Evolutionary conservation across 2,113 vertebrate species (phyloP), one percentile per base, ranked within the genome.

Genomic region (Peromyscus maniculatus): DNA sequence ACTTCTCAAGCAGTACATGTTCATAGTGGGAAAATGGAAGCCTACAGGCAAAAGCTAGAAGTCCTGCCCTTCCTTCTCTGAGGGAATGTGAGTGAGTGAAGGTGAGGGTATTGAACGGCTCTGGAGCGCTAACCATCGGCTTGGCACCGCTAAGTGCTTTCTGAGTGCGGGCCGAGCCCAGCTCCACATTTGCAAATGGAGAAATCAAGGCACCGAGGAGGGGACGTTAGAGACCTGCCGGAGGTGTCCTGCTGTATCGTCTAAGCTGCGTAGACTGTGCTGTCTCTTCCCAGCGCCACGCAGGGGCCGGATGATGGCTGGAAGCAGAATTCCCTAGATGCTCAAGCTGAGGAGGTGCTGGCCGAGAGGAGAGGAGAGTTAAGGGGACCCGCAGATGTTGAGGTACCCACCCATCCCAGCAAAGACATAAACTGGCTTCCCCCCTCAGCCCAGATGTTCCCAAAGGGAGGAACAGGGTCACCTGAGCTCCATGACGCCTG

Each of bases 271-370:
- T 57, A 26, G 87, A 12, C 52, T 17, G 1, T 33, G 26, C 87
- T 57, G 22, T 57, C 55, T 55, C 55, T 15, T 55, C 0, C 69
- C 33, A 82, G 83, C 57, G 33, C 87, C 59, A 86, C 86, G 77
- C 74, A 46, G 49, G 33, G 0, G 24, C 75, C 78, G 79, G 78
- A 59, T 67, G 86, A 24, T 91, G 82, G 69, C 55, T 69, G 77
- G 43, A 96, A 97, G 94, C 67, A 91, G 95, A 84, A 82, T 83
- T 86, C 52, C 28, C 52, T 91, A 57, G 49, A 43, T 57, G 83
- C 83, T 96, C 91, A 78, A 77, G 12, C 67, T 77, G 13, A 84
- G 39, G 78, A 91, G 79, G 74, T 59, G 72, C 88, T 83, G 83
- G n/a, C 55, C 80, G 69, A 72, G 91, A 55, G 72, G 28, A 79